Conservation (phyloP, 2,888 invertebrate genomes). For the Hofmannophila pseudospretella region DNA sequence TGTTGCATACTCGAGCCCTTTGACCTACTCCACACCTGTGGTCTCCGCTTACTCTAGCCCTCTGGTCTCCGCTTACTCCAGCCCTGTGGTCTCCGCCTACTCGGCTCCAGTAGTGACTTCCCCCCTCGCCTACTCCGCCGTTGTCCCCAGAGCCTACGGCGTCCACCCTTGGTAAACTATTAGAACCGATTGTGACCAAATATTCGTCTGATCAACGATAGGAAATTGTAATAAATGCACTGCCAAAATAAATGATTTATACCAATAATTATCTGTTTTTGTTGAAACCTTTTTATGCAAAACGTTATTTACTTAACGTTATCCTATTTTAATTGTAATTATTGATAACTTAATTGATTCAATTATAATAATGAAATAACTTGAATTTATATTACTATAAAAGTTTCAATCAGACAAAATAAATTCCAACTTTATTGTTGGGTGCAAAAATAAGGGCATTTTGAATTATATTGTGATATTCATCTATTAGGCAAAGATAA, state of each 20-base stretch:
- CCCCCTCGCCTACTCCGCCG: constrained; percentile 25
- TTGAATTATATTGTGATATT: too few relatives aligned
- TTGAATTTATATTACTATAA: too few relatives aligned
- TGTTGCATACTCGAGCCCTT: constrained; percentile 15
- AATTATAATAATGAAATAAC: too few relatives aligned
- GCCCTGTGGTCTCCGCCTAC: constrained; percentile 26
- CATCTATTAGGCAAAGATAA: too few relatives aligned
- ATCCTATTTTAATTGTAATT: too few relatives aligned
- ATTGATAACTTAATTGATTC: too few relatives aligned
- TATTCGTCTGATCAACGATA: constrained; percentile 19
- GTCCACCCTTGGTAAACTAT: constrained; percentile 51
- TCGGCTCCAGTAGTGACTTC: constrained; percentile 16
- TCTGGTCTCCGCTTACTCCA: constrained; percentile 30
- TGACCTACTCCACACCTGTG: constrained; percentile 21
- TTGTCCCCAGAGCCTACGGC: constrained; percentile 44
- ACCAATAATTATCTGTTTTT: too few relatives aligned
- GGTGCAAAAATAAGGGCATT: too few relatives aligned
- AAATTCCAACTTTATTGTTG: too few relatives aligned
- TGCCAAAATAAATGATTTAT: constrained; percentile 36
- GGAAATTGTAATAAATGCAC: constrained; percentile 23
- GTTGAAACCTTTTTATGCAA: too few relatives aligned
- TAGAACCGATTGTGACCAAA: constrained; percentile 3
- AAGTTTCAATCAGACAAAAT: too few relatives aligned
- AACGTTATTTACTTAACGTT: too few relatives aligned
- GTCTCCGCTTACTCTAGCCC: constrained; percentile 32